These are phyloP conservation scores for Chrysolina americana DNA, from an alignment of 2,888 invertebrate species.

Conservation along the genomic window DNA sequence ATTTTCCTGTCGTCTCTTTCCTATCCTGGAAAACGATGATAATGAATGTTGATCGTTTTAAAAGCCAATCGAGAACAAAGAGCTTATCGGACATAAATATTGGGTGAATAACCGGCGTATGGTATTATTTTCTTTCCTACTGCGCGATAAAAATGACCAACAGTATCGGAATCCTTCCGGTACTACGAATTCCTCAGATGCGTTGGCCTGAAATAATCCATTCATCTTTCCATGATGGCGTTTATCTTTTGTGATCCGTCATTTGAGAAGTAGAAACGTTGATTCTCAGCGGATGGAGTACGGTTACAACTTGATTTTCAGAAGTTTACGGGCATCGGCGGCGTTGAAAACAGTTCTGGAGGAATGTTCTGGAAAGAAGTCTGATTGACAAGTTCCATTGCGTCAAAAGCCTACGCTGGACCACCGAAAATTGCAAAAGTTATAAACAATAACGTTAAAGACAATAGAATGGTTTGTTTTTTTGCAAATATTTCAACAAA, in stretches of 20 bases:
- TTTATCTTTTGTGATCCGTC: constrained; percentile 13
- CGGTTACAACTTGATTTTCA: background rate
- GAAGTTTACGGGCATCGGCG: background rate
- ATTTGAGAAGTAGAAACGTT: constrained; percentile 15
- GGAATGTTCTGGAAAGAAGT: background rate
- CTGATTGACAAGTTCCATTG: too few relatives aligned
- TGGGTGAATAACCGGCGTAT: constrained; percentile 8
- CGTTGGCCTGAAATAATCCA: constrained; percentile 17
- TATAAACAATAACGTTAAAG: too few relatives aligned
- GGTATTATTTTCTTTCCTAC: constrained; percentile 13
- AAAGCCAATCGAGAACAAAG: background rate
- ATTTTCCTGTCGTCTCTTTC: too few relatives aligned
- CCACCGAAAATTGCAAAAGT: too few relatives aligned
- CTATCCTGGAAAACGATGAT: too few relatives aligned
- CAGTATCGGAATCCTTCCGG: constrained; percentile 29
- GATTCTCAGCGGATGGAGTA: constrained; percentile 7
- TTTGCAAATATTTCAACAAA: too few relatives aligned
- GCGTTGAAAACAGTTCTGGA: background rate
- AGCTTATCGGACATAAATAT: constrained; percentile 10
- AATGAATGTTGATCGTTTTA: too few relatives aligned
- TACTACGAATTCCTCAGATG: constrained; percentile 23
- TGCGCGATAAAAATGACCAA: constrained; percentile 2
- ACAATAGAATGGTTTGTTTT: too few relatives aligned
- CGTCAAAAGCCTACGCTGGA: too few relatives aligned
- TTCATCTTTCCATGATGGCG: constrained; percentile 3